These are phyloP conservation scores for Noctua janthina DNA, from an alignment of 2,888 invertebrate genomes.

Conservation along the genomic window DNA sequence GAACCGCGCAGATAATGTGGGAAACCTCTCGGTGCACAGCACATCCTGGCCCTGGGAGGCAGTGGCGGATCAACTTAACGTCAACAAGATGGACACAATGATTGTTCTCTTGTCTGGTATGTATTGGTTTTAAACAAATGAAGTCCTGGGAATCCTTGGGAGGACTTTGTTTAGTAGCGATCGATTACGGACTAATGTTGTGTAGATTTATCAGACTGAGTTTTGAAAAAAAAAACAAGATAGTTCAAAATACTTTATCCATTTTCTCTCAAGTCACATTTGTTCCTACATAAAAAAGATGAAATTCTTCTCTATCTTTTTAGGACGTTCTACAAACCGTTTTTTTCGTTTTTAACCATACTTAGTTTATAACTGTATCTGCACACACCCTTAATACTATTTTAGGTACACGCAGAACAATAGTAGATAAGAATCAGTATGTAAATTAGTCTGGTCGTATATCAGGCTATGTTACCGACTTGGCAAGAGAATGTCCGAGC, in stretches of 20 bases:
- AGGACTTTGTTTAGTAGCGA: background rate
- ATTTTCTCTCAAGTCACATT: background rate
- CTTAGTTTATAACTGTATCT: slow-evolving; percentile 36
- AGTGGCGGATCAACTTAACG: background rate
- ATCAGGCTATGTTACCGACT: slow-evolving; percentile 66
- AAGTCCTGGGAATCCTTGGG: background rate
- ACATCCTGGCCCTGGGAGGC: background rate
- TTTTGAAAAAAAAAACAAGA: background rate
- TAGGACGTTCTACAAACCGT: background rate
- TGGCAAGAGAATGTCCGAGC: slow-evolving; percentile 58
- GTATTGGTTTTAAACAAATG: background rate
- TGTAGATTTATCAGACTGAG: background rate
- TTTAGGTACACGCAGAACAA: slow-evolving; percentile 68
- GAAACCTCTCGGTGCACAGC: background rate
- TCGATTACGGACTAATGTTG: background rate
- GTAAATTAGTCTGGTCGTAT: slow-evolving; percentile 68
- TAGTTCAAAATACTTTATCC: background rate
- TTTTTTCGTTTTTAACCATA: slow-evolving; percentile 7
- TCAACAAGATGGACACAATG: background rate
- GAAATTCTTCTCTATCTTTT: background rate
- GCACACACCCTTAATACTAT: slow-evolving; percentile 57
- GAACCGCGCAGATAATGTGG: background rate
- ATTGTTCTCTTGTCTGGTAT: background rate
- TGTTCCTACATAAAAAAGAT: background rate
- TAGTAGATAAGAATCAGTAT: slow-evolving; percentile 75